These are phyloP conservation scores for Thereuonema tuberculata DNA, from an alignment of 1,140 invertebrate genomes.

Conservation along the genomic window DNA sequence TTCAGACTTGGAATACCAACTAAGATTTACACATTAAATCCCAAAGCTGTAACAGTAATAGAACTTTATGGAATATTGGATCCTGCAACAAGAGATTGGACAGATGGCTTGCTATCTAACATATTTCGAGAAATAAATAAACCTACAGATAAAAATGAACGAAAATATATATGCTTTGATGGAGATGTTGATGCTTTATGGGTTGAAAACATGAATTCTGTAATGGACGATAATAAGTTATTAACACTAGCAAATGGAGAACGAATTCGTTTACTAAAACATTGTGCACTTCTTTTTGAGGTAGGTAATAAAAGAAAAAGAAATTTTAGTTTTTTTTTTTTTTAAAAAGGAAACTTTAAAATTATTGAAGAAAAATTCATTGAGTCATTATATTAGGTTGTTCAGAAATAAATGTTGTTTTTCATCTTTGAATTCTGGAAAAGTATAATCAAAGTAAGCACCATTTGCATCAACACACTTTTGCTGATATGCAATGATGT, in stretches of 20 bases:
- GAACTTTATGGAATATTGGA: conserved; percentile 82
- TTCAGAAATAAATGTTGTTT: no score
- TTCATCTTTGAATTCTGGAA: no score
- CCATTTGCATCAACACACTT: no score
- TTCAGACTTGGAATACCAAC: conserved; percentile 49
- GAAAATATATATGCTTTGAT: conserved; percentile 74
- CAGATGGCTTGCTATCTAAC: conserved; percentile 73
- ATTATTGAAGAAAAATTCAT: no score
- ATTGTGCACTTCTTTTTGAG: conserved; percentile 77
- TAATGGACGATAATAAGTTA: conserved; percentile 87
- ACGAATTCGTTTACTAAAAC: conserved; percentile 61
- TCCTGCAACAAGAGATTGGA: conserved; percentile 74
- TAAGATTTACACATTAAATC: conserved; percentile 62
- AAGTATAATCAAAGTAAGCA: no score
- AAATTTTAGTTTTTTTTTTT: neutral
- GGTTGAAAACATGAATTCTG: conserved; percentile 94
- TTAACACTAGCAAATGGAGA: conserved; percentile 81
- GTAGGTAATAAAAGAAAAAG: conserved; percentile 29
- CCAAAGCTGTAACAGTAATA: conserved; percentile 64
- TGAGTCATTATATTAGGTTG: no score
- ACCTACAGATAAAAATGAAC: conserved; percentile 47
- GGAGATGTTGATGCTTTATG: conserved; percentile 85
- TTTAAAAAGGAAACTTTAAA: neutral
- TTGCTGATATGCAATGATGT: no score
- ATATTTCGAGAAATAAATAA: conserved; percentile 83